These are phyloP conservation scores for Chelon labrosus DNA, from an alignment of 2,797 vertebrate genomes.

Conservation along the genomic window DNA sequence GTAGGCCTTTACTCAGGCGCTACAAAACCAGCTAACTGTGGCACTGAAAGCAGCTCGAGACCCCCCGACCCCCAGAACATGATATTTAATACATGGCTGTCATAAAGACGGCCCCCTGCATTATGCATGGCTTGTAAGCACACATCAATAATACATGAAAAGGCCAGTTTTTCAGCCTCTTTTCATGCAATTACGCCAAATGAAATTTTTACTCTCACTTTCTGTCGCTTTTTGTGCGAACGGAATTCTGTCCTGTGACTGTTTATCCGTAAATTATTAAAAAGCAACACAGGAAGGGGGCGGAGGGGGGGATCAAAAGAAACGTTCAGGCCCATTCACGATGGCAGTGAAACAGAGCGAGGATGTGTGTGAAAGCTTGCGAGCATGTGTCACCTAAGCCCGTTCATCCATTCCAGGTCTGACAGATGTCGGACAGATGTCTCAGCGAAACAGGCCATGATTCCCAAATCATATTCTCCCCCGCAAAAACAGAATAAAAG, in stretches of 20 bases:
- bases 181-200: conserved; percentile 75
- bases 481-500: conserved; percentile 18
- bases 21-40: conserved; percentile 37
- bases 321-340: conserved; percentile 67
- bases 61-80: conserved; percentile 58
- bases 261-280: conserved; percentile 76
- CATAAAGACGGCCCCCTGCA: conserved; percentile 70
- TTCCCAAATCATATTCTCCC: conserved; percentile 12
- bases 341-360: conserved; percentile 49
- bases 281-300: conserved; percentile 51
- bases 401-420: conserved; percentile 45
- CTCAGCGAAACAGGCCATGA: conserved; percentile 15
- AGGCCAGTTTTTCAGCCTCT: conserved; percentile 74
- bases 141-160: conserved; percentile 82
- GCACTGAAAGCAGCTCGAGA: conserved; percentile 40
- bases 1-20: conserved; percentile 19
- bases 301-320: conserved; percentile 70
- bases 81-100: conserved; percentile 82
- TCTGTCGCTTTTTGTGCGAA: conserved; percentile 49
- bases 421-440: conserved; percentile 64
- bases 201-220: conserved; percentile 66
- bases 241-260: conserved; percentile 66
- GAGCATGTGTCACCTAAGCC: conserved; percentile 37
- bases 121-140: conserved; percentile 81
- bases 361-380: conserved; percentile 12